Base-by-base conservation (phyloP, 2,797 vertebrate genomes). In the Potorous gilbertii region DNA sequence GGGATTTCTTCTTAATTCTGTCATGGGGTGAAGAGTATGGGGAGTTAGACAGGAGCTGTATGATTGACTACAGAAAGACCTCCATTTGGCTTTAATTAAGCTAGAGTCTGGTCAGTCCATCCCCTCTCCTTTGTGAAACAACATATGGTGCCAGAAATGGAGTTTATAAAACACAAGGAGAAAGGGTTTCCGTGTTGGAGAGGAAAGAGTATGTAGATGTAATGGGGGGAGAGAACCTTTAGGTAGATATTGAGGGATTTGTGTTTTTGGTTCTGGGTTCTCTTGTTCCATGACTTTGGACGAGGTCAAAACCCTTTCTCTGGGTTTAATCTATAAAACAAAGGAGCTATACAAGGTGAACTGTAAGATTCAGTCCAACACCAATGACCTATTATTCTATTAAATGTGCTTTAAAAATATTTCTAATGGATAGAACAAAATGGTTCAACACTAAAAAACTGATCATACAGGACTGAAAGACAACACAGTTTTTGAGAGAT, bases 121-220 rank as follows among this genome's bases (percentile, higher is more conserved):
- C 94, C 93, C 8, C 55, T 92, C 29, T 74, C 28, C 66, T 93
- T 93, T 50, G n/a, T 92, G 52, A 81, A 96, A 93, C 8, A 96
- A 46, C 11, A 89, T 54, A 56, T 90, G 31, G 4, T 95, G 2
- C 55, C 81, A 74, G 55, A 95, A 52, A 21, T 40, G 92, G 54
- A 40, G 29, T 95, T 54, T 46, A 94, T 93, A 59, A 94, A 29
- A 90, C 34, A 93, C 2, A 28, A n/a, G 55, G 13, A 55, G 29
- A 50, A 74, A 46, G 40, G 40, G 9, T 24, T 74, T 81, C 74
- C 27, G 18, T 81, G 21, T 24, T 74, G 18, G 74, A 11, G 74
- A 81, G 21, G 13, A 74, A 74, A 74, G n/a, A 40, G 5, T 74
- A 40, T 74, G 16, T 40, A 74, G n/a, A 18, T 74, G 8, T 10